A percentile compares a stretch with the other conserved stretches of the same genome.
Conservation (phyloP, 2,797 vertebrate genomes). For the Mormyrops boulengeri region DNA sequence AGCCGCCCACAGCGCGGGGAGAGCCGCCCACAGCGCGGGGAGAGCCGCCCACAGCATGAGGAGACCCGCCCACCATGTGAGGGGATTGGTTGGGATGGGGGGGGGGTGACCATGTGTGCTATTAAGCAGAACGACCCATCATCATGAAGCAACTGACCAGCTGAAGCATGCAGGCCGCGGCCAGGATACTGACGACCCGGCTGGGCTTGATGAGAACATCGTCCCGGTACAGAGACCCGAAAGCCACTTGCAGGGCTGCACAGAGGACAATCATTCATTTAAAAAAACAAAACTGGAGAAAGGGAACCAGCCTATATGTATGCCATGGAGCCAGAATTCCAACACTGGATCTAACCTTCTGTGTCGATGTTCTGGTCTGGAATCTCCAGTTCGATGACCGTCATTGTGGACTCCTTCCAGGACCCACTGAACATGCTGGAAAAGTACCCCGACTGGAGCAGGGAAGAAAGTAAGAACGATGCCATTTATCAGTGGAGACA, state of each 20-base stretch:
- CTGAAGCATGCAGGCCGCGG: conserved; percentile 93
- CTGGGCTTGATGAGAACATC: conserved; percentile 93
- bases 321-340: not conserved
- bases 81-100: not conserved
- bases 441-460: conserved; percentile 87
- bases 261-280: not conserved
- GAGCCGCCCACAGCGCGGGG: not conserved
- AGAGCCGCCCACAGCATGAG: not conserved
- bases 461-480: not conserved
- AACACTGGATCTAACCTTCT: conserved; percentile 68
- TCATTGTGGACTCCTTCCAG: conserved; percentile 96
- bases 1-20: not conserved
- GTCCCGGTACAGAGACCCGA: conserved; percentile 92
- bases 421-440: conserved; percentile 99
- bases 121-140: not conserved
- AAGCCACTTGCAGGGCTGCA: conserved; percentile 90
- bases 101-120: not conserved
- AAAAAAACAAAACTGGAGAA: not conserved
- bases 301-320: not conserved
- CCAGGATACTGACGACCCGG: conserved; percentile 84
- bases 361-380: conserved; percentile 95
- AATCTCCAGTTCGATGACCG: conserved; percentile 87
- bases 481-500: not conserved
- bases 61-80: not conserved
- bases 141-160: conserved; percentile 67